Percentiles rank a stretch among this genome's conserved stretches.
Conservation (phyloP, 64 coral and sea anemone species). For the Anthopleura sola region DNA sequence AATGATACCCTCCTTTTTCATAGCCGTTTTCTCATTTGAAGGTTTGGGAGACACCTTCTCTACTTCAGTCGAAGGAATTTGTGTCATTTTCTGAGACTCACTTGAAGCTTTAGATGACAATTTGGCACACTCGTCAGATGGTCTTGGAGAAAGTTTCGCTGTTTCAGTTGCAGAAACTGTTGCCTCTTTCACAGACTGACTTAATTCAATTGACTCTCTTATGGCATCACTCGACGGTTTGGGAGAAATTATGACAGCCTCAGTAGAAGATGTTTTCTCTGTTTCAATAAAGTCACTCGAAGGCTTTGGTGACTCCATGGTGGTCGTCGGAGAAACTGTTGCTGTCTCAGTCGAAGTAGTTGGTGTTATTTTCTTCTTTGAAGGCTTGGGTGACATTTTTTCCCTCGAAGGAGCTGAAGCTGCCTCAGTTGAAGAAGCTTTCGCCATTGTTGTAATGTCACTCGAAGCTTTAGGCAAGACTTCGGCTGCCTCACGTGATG, state of each 20-base stretch:
- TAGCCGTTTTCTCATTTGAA: not conserved
- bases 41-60: conserved; percentile 4
- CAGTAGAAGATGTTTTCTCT: not conserved
- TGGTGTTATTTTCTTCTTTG: not conserved
- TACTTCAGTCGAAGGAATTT: not conserved
- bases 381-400: not conserved
- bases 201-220: not conserved
- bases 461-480: not conserved
- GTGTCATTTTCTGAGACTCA: not conserved
- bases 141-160: not conserved
- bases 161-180: not conserved
- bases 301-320: not conserved
- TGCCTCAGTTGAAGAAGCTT: not conserved
- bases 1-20: not conserved
- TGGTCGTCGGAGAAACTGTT: not conserved
- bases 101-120: not conserved
- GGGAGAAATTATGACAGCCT: not conserved
- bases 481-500: not conserved
- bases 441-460: not conserved
- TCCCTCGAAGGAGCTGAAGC: not conserved
- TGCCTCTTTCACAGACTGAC: not conserved
- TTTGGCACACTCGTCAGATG: conserved; percentile 5
- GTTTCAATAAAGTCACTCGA: not conserved
- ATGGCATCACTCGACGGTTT: conserved; percentile 11
- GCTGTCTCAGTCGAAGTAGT: not conserved